These are phyloP conservation scores for Parus major DNA, from an alignment of 2,113 vertebrate species.

Conservation along the genomic window DNA sequence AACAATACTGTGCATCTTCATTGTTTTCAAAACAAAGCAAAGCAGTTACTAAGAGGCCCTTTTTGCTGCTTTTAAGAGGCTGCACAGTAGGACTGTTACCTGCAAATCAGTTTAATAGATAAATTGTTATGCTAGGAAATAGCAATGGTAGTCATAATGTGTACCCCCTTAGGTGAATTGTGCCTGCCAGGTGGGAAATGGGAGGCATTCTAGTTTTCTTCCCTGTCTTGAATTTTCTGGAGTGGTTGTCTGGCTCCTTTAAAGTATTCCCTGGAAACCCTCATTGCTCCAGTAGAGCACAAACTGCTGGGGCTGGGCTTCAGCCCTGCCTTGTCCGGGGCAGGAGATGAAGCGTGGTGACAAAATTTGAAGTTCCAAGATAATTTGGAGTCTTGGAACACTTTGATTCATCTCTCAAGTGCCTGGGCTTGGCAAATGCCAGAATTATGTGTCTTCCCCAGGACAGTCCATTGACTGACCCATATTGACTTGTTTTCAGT, in stretches of 20 bases:
- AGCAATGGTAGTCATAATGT: rapidly evolving
- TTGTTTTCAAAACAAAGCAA: slow-evolving; percentile 61
- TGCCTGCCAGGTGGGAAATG: not conserved
- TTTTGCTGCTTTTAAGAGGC: slow-evolving; percentile 44
- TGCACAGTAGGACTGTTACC: not conserved
- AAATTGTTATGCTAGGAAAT: not conserved
- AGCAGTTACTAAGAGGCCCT: slow-evolving; percentile 43
- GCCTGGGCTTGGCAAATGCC: slow-evolving; percentile 25
- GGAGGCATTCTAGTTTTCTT: not conserved
- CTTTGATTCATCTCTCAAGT: slow-evolving; percentile 26
- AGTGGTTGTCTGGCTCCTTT: not conserved
- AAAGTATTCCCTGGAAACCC: not conserved
- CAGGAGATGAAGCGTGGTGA: not conserved
- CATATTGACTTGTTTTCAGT: slow-evolving; percentile 21
- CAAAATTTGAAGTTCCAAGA: slow-evolving; percentile 31
- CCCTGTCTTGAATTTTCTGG: not conserved
- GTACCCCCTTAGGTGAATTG: not conserved
- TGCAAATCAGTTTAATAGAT: slow-evolving; percentile 9
- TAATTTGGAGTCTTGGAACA: slow-evolving; percentile 14
- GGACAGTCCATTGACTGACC: slow-evolving; percentile 12
- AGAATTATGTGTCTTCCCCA: not conserved
- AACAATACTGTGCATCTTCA: not conserved
- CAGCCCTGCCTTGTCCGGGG: not conserved
- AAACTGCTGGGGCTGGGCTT: not conserved
- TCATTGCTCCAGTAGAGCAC: not conserved